phyloP scores from a whole-genome alignment of 2,797 vertebrate species.

The Euthynnus affinis region DNA sequence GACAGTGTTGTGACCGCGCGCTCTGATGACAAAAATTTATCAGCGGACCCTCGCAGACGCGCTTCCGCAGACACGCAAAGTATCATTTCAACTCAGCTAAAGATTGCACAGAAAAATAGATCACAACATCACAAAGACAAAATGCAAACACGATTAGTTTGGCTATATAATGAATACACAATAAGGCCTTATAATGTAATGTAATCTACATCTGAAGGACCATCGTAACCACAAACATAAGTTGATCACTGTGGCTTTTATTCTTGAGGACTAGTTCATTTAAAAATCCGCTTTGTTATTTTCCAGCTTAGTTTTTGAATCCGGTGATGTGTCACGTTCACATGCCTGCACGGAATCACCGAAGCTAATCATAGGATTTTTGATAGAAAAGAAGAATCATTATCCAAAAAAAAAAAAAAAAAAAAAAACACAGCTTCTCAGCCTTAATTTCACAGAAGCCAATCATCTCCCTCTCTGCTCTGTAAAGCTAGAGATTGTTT shows the following conservation, averaged over 20 bases:
- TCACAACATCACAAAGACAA: too few relatives aligned
- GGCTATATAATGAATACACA: too few relatives aligned
- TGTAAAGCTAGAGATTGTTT: slow-evolving; percentile 10
- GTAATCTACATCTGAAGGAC: too few relatives aligned
- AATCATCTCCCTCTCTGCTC: slow-evolving; percentile 35
- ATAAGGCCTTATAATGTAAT: too few relatives aligned
- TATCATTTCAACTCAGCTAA: too few relatives aligned
- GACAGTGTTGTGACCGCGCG: too few relatives aligned
- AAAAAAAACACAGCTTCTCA: slow-evolving; percentile 31
- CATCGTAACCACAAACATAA: not conserved
- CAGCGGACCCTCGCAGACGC: too few relatives aligned
- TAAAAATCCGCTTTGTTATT: slow-evolving; percentile 24
- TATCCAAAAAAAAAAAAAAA: too few relatives aligned
- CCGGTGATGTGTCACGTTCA: not conserved
- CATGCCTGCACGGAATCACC: slow-evolving; percentile 18
- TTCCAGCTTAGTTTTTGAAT: slow-evolving; percentile 16
- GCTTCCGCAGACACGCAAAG: too few relatives aligned
- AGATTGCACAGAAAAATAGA: not conserved
- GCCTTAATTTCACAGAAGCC: slow-evolving; percentile 25
- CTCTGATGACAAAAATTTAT: too few relatives aligned
- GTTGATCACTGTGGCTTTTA: too few relatives aligned
- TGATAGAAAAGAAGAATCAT: slow-evolving; percentile 28
- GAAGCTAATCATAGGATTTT: slow-evolving; percentile 38
- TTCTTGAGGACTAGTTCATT: not conserved
- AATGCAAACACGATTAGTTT: too few relatives aligned